Evolutionary conservation across 2,113 vertebrate species (phyloP).

Genomic region (Petroica traversi): DNA sequence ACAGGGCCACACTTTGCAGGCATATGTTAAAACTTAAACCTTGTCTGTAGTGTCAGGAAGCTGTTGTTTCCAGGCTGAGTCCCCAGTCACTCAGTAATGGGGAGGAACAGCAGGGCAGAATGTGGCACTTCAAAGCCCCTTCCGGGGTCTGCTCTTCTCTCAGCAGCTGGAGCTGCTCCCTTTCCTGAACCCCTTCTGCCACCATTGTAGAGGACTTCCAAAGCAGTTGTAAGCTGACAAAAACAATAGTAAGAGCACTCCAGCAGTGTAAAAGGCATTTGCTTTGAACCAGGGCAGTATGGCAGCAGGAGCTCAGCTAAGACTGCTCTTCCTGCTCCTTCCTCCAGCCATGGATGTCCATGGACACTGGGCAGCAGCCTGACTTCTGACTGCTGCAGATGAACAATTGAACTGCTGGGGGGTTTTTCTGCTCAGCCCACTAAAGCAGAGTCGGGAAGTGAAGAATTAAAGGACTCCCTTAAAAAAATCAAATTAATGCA

Average conservation of each 20-base stretch:
- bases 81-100: not conserved
- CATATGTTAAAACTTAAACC: not conserved
- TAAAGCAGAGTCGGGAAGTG: not conserved
- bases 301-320: not conserved
- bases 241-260: not conserved
- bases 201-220: not conserved
- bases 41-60: not conserved
- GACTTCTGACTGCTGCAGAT: not conserved
- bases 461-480: not conserved
- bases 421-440: not conserved
- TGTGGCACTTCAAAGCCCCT: not conserved
- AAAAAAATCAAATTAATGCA: not conserved
- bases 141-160: not conserved
- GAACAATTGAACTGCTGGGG: not conserved
- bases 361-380: not conserved
- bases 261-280: not conserved
- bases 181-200: not conserved
- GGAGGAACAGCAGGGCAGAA: not conserved
- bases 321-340: not conserved
- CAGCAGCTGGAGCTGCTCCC: not conserved
- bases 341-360: not conserved
- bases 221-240: not conserved
- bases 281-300: not conserved
- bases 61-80: not conserved
- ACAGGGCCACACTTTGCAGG: not conserved